Base-by-base conservation (phyloP, 2,113 vertebrate genomes). In the Eolophus roseicapilla region DNA sequence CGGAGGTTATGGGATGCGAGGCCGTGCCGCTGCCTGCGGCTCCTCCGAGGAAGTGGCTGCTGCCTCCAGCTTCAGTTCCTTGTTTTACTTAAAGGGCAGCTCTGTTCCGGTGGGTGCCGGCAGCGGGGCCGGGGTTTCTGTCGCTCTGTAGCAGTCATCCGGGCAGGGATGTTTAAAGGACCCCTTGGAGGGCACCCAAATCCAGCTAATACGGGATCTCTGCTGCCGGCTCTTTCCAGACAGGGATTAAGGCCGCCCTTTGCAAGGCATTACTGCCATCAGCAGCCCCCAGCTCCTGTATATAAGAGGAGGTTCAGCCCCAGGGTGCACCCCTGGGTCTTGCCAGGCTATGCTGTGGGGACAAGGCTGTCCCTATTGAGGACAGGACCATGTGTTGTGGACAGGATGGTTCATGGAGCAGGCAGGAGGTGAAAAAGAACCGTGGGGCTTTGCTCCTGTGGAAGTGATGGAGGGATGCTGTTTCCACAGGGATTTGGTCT, bases 371-470 rank as follows among this genome's bases (percentile, higher is more conserved):
- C 46, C 41, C 46, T 43, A 11, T 28, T 18, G 8, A 8, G 29
- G 29, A 16, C 60, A 20, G 17, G 28, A 33, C 27, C 19, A 27
- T 19, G 73, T 1, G 3, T 1, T 1, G 1, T 17, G 53, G 25
- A 47, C 69, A 28, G 55, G 18, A 71, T 14, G 16, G 20, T 16
- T 49, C 1, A 0, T 5, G 49, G 41, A 60, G 39, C 4, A 0
- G 15, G 70, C 11, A 47, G 21, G 43, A 35, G 35, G 49, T 2
- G 9, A 41, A n/a, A 16, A 60, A 41, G 29, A 1, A 5, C 35
- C 2, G 0, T 3, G 20, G 13, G 59, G 63, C 49, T 82, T 82
- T 4, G 10, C 23, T 83, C 41, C 1, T 0, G 4, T 6, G 9
- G 6, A 2, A 35, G 31, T 1, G 80, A 35, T 33, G 71, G 44